phyloP scores from a whole-genome alignment of 2,113 vertebrate species.

The Chaetodon trifascialis region DNA sequence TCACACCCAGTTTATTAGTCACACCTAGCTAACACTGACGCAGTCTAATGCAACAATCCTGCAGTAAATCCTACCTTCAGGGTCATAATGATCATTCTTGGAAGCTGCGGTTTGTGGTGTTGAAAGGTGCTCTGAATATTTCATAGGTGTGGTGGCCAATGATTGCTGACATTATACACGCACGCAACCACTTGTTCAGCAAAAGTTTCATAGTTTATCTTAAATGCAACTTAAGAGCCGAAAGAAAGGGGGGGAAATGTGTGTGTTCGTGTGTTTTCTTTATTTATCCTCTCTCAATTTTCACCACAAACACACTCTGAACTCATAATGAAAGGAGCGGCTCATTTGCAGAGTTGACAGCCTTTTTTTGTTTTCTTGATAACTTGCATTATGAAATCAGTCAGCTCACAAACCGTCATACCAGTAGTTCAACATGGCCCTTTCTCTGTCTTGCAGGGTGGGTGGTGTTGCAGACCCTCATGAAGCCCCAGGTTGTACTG shows the following conservation, averaged over 20 bases:
- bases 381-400: constrained; percentile 38
- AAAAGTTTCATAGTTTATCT: too few species aligned
- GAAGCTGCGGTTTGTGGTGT: too few species aligned
- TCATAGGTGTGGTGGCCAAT: too few species aligned
- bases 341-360: constrained; percentile 34
- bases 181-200: too few species aligned
- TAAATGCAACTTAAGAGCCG: too few species aligned
- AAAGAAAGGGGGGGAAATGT: too few species aligned
- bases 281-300: neutral
- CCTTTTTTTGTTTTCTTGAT: constrained; percentile 27
- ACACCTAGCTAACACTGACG: too few species aligned
- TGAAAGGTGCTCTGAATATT: too few species aligned
- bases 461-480: constrained; percentile 46
- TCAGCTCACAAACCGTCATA: constrained; percentile 57
- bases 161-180: too few species aligned
- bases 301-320: neutral
- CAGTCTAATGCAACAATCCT: too few species aligned
- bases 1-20: neutral
- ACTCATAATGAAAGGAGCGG: constrained; percentile 53
- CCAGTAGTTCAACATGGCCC: constrained; percentile 11
- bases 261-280: neutral
- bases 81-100: too few species aligned
- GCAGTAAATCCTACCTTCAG: too few species aligned
- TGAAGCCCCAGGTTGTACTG: neutral
- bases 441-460: constrained; percentile 59